Evolutionary conservation across 2,113 vertebrate genomes (phyloP).

Genomic region (Misgurnus anguillicaudatus): DNA sequence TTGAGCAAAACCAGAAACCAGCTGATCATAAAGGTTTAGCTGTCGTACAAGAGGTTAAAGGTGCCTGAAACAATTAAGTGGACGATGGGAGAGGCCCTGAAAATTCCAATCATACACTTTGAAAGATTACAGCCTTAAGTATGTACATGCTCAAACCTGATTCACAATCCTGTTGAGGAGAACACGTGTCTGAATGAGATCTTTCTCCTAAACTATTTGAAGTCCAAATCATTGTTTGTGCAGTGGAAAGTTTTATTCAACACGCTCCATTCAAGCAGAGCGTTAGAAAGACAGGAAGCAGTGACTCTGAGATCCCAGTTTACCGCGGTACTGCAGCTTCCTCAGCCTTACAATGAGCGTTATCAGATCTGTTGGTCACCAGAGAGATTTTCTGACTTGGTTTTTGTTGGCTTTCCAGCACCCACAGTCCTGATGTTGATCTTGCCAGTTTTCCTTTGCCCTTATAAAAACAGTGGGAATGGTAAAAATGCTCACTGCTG

Average conservation of each 20-base stretch:
- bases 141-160: slow-evolving; percentile 49
- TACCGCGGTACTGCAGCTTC: slow-evolving; percentile 43
- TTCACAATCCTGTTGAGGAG: slow-evolving; percentile 42
- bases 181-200: slow-evolving; percentile 18
- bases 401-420: slow-evolving; percentile 26
- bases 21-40: neutral
- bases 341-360: slow-evolving; percentile 42
- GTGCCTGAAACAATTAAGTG: slow-evolving; percentile 25
- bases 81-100: slow-evolving; percentile 23
- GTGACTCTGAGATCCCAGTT: slow-evolving; percentile 52
- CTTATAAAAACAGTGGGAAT: slow-evolving; percentile 39
- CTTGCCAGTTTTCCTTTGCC: slow-evolving; percentile 42
- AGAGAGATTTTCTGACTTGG: neutral
- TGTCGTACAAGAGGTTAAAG: neutral
- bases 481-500: slow-evolving; percentile 38
- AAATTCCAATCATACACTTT: slow-evolving; percentile 50
- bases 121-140: slow-evolving; percentile 44
- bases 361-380: slow-evolving; percentile 15
- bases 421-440: slow-evolving; percentile 36
- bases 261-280: neutral
- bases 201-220: slow-evolving; percentile 7
- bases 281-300: slow-evolving; percentile 59
- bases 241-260: slow-evolving; percentile 49
- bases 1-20: neutral
- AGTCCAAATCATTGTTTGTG: slow-evolving; percentile 46